These are phyloP conservation scores for Crypturellus tataupa DNA, from an alignment of 2,797 vertebrate species.

Conservation along the genomic window DNA sequence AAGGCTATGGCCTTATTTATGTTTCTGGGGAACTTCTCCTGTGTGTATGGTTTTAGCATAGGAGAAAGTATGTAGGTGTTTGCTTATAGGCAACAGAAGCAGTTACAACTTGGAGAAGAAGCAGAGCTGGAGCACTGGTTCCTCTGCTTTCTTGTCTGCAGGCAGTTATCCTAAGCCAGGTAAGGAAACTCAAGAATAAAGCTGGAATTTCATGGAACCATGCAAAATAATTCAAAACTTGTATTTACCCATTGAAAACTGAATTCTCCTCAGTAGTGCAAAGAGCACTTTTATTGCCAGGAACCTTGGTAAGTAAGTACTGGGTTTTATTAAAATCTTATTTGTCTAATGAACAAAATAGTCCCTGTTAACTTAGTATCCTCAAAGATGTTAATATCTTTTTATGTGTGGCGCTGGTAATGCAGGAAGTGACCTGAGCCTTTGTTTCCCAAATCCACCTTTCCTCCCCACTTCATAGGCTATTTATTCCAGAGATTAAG, in stretches of 20 bases:
- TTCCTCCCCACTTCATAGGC: neutral
- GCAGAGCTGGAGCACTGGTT: accelerated
- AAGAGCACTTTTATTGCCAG: neutral
- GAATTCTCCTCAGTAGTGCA: accelerated
- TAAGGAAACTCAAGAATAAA: neutral
- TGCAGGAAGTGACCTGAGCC: neutral
- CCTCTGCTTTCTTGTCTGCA: neutral
- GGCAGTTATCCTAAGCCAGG: neutral
- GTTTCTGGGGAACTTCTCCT: neutral
- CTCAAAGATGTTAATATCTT: neutral
- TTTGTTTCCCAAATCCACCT: neutral
- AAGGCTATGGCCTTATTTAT: neutral
- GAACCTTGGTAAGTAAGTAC: neutral
- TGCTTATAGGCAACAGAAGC: neutral
- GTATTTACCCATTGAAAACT: accelerated
- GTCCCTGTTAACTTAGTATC: neutral
- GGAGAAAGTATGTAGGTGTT: neutral
- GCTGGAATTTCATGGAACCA: neutral
- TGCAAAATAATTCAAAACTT: neutral
- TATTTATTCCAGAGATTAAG: neutral
- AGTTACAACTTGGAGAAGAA: neutral
- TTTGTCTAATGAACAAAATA: neutral
- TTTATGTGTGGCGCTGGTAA: neutral
- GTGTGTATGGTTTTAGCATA: neutral
- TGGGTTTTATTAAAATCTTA: neutral